phyloP scores from a whole-genome alignment of 2,113 vertebrate genomes.

The Ranitomeya variabilis region DNA sequence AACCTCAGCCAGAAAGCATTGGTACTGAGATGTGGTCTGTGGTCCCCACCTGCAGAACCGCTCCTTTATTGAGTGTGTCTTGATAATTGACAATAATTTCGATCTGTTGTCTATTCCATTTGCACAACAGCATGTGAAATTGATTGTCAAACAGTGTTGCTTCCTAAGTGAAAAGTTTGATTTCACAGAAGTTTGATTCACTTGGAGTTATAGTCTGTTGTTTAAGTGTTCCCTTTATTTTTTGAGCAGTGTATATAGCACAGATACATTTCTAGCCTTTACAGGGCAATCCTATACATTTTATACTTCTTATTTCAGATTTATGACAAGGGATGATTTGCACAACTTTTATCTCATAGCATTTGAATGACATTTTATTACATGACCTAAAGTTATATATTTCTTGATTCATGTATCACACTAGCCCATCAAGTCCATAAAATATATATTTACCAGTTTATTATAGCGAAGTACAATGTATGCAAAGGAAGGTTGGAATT shows the following conservation, averaged over 20 bases:
- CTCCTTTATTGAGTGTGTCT: too few species aligned
- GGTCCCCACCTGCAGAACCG: too few species aligned
- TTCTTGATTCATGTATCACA: background rate
- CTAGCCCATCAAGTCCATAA: background rate
- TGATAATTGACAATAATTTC: too few species aligned
- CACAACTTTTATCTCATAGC: background rate
- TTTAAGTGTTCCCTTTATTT: too few species aligned
- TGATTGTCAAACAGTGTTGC: too few species aligned
- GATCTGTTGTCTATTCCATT: too few species aligned
- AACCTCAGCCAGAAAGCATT: too few species aligned
- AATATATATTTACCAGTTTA: background rate
- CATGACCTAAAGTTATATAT: background rate
- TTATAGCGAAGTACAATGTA: background rate
- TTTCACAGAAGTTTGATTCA: too few species aligned
- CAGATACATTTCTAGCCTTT: background rate
- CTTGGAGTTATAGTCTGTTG: too few species aligned
- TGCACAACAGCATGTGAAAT: too few species aligned
- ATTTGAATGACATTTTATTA: background rate
- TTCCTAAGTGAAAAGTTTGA: too few species aligned
- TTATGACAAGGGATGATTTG: background rate
- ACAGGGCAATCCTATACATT: background rate
- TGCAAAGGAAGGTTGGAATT: background rate
- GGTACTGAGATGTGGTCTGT: too few species aligned
- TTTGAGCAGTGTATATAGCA: background rate
- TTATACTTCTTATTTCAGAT: background rate